Base-by-base conservation (phyloP, 2,888 invertebrate genomes). In the Limnephilus rhombicus region DNA sequence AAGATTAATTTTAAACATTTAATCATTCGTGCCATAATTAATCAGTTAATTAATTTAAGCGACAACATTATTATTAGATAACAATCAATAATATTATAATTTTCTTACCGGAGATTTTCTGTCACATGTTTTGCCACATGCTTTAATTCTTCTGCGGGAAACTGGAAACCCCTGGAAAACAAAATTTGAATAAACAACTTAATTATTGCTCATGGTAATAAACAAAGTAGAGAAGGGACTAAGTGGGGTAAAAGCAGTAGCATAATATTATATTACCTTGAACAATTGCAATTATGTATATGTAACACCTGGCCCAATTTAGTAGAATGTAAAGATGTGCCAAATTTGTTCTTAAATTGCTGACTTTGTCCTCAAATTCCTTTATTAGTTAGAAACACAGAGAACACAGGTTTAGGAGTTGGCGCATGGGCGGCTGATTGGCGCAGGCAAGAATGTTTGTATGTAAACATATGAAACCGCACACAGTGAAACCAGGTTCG, bases 121-220 rank as follows among this genome's bases (percentile, higher is more conserved):
- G 95, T 96, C 90, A 96, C 95, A 91, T 95, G 94, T 81, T 94
- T 94, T 2, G 96, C 96, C n/a, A 97, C 96, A 87, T 96, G 95
- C 91, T 96, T 96, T 91, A 97, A 96, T 95, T 97, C 97, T 31
- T 95, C 94, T 87, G 95, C 94, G 93, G 96, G 95, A 80, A 97
- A 96, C 34, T 95, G 94, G 86, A 97, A 95, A 2, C 97, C 97
- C 87, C 96, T 96, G 94, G 94, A 95, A 94, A 5, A 87, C 90
- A 15, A 87, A 49, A 15, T 18, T 37, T 37, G 4, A 37, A 83
- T 83, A 37, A 37, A 37, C 24, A 24, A 37, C 37, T 13, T 83
- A 82, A 82, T 29, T 83, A 83, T 83, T 83, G 5, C 82, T 7
- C 13, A 15, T 2, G 34, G 34, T 68, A 68, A 68, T n/a, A 68